A percentile compares a stretch with the other conserved stretches of the same genome.
These are phyloP conservation scores for Lamellibrachia columna DNA, from an alignment of 2,888 invertebrate species.

Conservation along the genomic window DNA sequence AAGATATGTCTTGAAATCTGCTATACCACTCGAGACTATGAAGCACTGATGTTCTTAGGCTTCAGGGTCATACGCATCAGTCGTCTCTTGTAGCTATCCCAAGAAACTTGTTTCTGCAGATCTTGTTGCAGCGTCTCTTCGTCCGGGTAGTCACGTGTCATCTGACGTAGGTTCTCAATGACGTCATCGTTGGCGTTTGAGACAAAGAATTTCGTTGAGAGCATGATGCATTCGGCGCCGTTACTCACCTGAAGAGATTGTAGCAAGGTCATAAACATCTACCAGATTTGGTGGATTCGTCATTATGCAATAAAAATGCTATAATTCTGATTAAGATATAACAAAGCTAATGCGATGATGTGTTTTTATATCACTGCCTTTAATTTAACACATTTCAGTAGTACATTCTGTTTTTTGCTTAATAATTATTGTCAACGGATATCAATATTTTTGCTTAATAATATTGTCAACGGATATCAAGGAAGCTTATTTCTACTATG, in stretches of 20 bases:
- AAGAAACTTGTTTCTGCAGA: slow-evolving; percentile 59
- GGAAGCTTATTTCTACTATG: too few relatives aligned
- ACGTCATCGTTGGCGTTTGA: slow-evolving; percentile 58
- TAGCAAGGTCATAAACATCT: not conserved
- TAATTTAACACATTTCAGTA: too few relatives aligned
- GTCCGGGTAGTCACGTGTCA: slow-evolving; percentile 56
- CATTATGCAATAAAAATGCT: too few relatives aligned
- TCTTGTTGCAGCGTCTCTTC: slow-evolving; percentile 59
- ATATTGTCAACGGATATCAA: too few relatives aligned
- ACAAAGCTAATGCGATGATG: too few relatives aligned
- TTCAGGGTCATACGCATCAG: slow-evolving; percentile 27
- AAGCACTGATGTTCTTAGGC: not conserved
- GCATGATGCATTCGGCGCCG: slow-evolving; percentile 63
- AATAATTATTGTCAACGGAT: too few relatives aligned
- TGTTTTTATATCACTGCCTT: too few relatives aligned
- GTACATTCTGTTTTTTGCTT: too few relatives aligned
- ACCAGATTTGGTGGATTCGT: too few relatives aligned
- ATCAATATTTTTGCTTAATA: too few relatives aligned
- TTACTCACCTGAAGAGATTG: slow-evolving; percentile 38
- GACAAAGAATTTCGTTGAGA: slow-evolving; percentile 60
- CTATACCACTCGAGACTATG: not conserved
- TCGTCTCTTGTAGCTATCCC: slow-evolving; percentile 53
- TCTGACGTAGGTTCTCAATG: slow-evolving; percentile 50
- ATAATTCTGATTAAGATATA: too few relatives aligned
- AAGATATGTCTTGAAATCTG: not conserved